phyloP scores from a whole-genome alignment of 2,113 vertebrate species.

The Amblyornis subalaris region DNA sequence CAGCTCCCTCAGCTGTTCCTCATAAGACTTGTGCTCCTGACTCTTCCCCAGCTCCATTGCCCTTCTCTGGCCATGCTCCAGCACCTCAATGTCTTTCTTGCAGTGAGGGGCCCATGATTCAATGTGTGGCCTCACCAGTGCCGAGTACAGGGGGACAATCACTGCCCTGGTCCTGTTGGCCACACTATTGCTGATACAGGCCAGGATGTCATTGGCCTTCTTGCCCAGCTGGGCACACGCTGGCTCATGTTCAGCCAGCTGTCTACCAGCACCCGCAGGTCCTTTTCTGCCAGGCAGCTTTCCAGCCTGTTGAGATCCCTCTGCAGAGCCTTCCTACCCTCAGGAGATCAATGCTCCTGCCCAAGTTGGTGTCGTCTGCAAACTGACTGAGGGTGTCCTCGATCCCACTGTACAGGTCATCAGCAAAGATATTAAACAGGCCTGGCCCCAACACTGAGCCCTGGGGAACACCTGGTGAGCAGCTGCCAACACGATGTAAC shows the following conservation, averaged over 20 bases:
- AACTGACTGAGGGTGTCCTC: too few species aligned
- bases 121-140: not conserved
- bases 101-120: not conserved
- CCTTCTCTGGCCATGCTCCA: rapidly evolving
- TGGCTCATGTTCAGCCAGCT: rapidly evolving
- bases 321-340: not conserved
- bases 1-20: not conserved
- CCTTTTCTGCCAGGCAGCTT: not conserved
- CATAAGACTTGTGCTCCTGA: not conserved
- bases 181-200: not conserved
- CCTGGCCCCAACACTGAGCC: not conserved
- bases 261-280: rapidly evolving
- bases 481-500: not conserved
- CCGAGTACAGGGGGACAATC: not conserved
- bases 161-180: not conserved
- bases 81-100: too few species aligned
- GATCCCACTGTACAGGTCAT: not conserved
- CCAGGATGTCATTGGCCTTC: not conserved
- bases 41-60: rapidly evolving
- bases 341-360: not conserved
- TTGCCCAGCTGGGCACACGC: not conserved
- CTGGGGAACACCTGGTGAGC: not conserved
- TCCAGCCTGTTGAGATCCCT: not conserved
- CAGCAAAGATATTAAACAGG: not conserved
- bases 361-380: rapidly evolving